Evolutionary conservation across 2,113 vertebrate species (phyloP), one percentile per base, ranked within the genome.

Genomic region (Osmerus eperlanus): DNA sequence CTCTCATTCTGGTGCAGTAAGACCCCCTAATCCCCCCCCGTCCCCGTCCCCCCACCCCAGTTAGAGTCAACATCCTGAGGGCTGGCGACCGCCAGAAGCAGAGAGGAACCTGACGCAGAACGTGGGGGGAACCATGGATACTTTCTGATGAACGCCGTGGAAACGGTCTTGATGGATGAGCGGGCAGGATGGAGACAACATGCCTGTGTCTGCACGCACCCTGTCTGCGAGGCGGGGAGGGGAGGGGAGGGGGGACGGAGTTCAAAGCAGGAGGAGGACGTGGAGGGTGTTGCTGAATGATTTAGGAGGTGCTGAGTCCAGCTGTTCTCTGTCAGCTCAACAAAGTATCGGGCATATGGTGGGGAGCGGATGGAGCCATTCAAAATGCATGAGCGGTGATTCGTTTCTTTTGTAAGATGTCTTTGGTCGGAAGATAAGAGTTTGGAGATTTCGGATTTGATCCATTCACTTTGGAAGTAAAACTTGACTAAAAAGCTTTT

Each of bases 211-310:
- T 47, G 41, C 32, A 1, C 32, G 7, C 3, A 12, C 5, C 41
- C 41, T 47, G 41, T 9, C 9, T 11, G 8, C 41, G 41, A 12
- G 41, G 41, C 8, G 41, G 41, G 41, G 9, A 8, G 32, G 32
- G 41, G 9, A 8, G 32, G 32, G 32, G 32, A 36, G 32, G 32
- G 67, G 73, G 54, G 3, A 7, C 25, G 47, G 60, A 78, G 71
- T 82, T 67, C 76, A 63, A 58, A 47, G 76, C 21, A 56, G 16
- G 36, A 52, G 79, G 68, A 76, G 80, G 69, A 14, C 76, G 79
- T 78, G 72, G 36, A 23, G 78, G 23, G 19, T 21, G 28, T 67
- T 36, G 69, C 74, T 64, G 14, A 70, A 67, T 59, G 70, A 78
- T 67, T 78, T 75, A 72, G 69, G 55, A 62, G 36, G 47, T 64